Base-by-base conservation (phyloP, 2,888 invertebrate species). In the Marasmarcha lunaedactyla region DNA sequence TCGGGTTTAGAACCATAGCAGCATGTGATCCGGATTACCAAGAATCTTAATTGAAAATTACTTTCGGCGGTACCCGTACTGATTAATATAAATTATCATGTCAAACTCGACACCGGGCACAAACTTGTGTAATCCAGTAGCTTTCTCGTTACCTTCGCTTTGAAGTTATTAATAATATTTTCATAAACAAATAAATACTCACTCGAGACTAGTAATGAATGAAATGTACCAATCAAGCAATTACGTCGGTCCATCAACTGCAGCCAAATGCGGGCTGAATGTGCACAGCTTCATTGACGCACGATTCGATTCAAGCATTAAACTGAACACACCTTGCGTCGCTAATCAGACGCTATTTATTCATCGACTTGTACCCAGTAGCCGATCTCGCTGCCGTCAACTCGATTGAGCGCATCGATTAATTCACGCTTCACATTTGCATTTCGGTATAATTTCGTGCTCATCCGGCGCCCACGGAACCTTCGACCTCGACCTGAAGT, bases 371-470 rank as follows among this genome's bases (percentile, higher is more conserved):
- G 71, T 76, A 69, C 65, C 66, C 68, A 69, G 73, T 71, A 73
- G 74, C 68, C 52, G 59, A 49, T 65, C 63, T 64, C 63, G 69
- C 59, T 58, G 60, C 66, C 63, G 68, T 71, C 76, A 62, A 65
- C 55, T 69, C 70, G 71, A 71, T 68, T 73, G 71, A 71, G 59
- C 55, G 55, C 59, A 59, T 64, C 71, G 71, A 76, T 76, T 77
- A 72, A 72, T 76, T 68, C 71, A 63, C 60, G 58, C 51, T 57
- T 51, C 54, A 63, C 61, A 81, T 79, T 81, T 79, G 72, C 78
- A 79, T 81, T 76, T 69, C 64, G 71, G 70, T 77, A 78, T 76
- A 74, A 79, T 77, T 76, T 77, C 60, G 68, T 69, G 68, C 67
- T 59, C 74, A 72, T 73, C 72, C 71, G 71, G 74, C 77, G 74